Evolutionary conservation across 2,888 invertebrate species (phyloP), one percentile per base, ranked within the genome.

Genomic region (Polylopha cassiicola): DNA sequence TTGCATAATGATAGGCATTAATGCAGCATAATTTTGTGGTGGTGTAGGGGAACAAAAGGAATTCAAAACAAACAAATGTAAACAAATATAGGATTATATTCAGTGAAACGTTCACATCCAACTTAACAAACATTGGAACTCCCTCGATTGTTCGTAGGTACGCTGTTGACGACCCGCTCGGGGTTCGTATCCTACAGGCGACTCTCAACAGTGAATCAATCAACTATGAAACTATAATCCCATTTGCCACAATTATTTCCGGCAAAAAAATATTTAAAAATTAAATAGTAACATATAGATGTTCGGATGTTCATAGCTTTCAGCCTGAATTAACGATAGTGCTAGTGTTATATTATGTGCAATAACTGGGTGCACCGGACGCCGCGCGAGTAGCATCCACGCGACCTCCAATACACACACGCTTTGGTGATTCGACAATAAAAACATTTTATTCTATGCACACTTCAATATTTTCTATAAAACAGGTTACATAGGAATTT

Each of bases 71-170:
- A 80, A 82, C 77, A 72, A 80, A 73, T 70, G 67, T 73, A 76
- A 82, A 84, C 84, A 84, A 84, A 84, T 82, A 82, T 80, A 84
- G 81, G 82, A 84, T 84, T 84, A 84, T 84, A 84, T 84, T 84
- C 74, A 82, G 71, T 74, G 79, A 80, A 82, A 84, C 80, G 79
- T 79, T 81, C 62, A 75, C 79, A 75, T 73, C 77, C 78, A 78
- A 77, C 73, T 73, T 62, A 65, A 67, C 70, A 74, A 73, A 74
- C 75, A 65, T 66, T 61, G 72, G 72, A 63, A 54, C 62, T 61
- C 17, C 50, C 47, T 58, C 72, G 71, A 61, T 51, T 49, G 75
- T 71, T 73, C 62, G 73, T 55, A 41, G 34, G 41, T 39, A 64
- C 61, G 69, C 64, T 57, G 68, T 62, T 67, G 65, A 55, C 59